Evolutionary conservation across 2,113 vertebrate genomes (phyloP), one percentile per base, ranked within the genome.

Genomic region (Ammodytes marinus): DNA sequence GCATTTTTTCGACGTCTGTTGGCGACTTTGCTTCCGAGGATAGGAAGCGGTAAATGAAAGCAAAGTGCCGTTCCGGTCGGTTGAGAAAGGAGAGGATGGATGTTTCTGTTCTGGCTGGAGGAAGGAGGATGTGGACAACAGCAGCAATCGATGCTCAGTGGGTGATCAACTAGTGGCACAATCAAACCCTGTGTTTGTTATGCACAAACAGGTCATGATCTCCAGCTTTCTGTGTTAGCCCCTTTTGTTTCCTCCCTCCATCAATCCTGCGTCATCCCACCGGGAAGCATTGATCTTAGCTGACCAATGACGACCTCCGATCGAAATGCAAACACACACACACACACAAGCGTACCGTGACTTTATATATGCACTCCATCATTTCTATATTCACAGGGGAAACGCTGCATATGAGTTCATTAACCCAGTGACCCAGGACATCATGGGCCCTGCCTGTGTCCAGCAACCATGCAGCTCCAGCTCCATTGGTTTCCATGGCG

Each of bases 401-500:
- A n/a, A 49, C 27, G 27, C 69, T 27, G 27, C 27, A 27, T 27
- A 59, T 37, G 61, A 54, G 27, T 74, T 57, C 27, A 69, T 74
- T 68, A 82, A 69, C 14, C 58, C 58, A 53, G 15, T 83, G 74
- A 86, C 63, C 78, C 71, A 7, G 74, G 49, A 76, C 82, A 2
- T 27, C 27, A 57, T 66, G 15, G 77, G 71, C 75, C 69, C 64
- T 57, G 37, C 47, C 63, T 54, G 61, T 9, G 9, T 77, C 61
- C 68, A 72, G 39, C 58, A 69, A 68, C 1, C 49, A 55, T 59
- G n/a, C 57, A 40, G 27, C 65, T n/a, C 37, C 79, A 66, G 47
- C 50, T 50, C 78, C 83, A 89, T 88, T 87, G 78, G 88, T 91
- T 89, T 73, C 89, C 80, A 90, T 84, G 68, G 85, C 15, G 79